These are phyloP conservation scores for Polymixis flavicincta DNA, from an alignment of 2,888 invertebrate genomes.

Conservation along the genomic window DNA sequence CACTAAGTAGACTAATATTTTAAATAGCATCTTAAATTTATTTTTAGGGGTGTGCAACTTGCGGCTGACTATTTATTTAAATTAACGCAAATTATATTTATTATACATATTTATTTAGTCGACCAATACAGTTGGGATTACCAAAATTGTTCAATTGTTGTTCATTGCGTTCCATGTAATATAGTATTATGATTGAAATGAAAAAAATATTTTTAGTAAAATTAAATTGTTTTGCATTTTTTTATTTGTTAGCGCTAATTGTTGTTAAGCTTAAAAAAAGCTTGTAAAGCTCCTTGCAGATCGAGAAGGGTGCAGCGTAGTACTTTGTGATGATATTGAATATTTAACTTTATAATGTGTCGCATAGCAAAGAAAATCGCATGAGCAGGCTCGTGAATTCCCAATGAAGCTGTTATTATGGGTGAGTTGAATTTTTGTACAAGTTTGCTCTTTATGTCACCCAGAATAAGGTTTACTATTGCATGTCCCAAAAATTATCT, in stretches of 20 bases:
- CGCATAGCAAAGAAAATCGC: background rate
- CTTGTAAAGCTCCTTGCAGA: background rate
- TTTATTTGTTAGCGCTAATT: slow-evolving; percentile 4
- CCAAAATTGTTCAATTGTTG: slow-evolving; percentile 18
- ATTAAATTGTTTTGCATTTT: slow-evolving; percentile 21
- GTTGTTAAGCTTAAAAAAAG: background rate
- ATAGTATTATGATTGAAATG: slow-evolving; percentile 4
- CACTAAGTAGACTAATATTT: slow-evolving; percentile 43
- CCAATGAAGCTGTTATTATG: background rate
- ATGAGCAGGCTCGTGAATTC: background rate
- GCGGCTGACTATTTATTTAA: slow-evolving; percentile 15
- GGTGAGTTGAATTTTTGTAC: background rate
- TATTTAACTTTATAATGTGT: background rate
- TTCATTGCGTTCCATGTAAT: slow-evolving; percentile 40
- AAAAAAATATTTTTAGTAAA: background rate
- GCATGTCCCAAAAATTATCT: background rate
- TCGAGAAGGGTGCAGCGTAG: background rate
- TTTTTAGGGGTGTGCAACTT: slow-evolving; percentile 18
- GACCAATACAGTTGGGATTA: background rate
- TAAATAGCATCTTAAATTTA: slow-evolving; percentile 25
- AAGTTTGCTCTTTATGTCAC: too few species aligned
- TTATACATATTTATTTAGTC: slow-evolving; percentile 14
- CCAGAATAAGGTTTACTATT: too few species aligned
- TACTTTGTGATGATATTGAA: background rate
- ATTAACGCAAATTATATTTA: slow-evolving; percentile 4